Conservation (phyloP, 2,888 invertebrate species). For the Noctua janthe region DNA sequence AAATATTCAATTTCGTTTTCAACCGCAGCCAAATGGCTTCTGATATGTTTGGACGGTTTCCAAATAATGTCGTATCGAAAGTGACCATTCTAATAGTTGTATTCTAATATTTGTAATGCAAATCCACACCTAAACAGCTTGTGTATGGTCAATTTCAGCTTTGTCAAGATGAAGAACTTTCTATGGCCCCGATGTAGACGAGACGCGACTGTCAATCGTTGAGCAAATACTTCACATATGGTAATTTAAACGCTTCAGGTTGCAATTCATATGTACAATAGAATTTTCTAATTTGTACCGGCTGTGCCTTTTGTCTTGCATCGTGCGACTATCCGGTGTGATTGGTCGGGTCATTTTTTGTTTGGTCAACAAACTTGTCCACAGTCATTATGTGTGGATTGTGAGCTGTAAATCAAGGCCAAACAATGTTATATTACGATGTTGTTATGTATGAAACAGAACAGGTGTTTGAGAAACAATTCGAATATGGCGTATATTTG, state of each 20-base stretch:
- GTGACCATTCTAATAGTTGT: conserved; percentile 71
- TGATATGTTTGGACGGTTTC: conserved; percentile 66
- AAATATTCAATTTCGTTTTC: conserved; percentile 66
- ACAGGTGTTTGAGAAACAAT: conserved; percentile 73
- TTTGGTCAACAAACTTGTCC: conserved; percentile 65
- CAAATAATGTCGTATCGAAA: conserved; percentile 76
- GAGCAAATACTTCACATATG: conserved; percentile 81
- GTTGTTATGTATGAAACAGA: conserved; percentile 68
- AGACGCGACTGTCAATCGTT: conserved; percentile 80
- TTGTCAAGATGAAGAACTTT: conserved; percentile 85
- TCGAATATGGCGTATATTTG: conserved; percentile 67
- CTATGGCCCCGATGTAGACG: conserved; percentile 82
- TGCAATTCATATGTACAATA: conserved; percentile 67
- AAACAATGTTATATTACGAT: conserved; percentile 73
- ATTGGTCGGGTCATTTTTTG: conserved; percentile 62
- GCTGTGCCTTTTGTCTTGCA: conserved; percentile 58
- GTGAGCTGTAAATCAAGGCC: conserved; percentile 76
- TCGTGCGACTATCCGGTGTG: conserved; percentile 39
- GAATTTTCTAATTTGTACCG: conserved; percentile 72
- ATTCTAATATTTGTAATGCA: conserved; percentile 82
- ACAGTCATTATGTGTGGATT: conserved; percentile 68
- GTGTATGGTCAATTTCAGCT: conserved; percentile 84
- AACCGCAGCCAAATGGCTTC: conserved; percentile 61
- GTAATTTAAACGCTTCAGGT: conserved; percentile 73
- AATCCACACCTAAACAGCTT: conserved; percentile 78